A percentile compares a stretch with the other conserved stretches of the same genome.
Conservation (phyloP, 2,113 vertebrate genomes). For the Narcine bancroftii region DNA sequence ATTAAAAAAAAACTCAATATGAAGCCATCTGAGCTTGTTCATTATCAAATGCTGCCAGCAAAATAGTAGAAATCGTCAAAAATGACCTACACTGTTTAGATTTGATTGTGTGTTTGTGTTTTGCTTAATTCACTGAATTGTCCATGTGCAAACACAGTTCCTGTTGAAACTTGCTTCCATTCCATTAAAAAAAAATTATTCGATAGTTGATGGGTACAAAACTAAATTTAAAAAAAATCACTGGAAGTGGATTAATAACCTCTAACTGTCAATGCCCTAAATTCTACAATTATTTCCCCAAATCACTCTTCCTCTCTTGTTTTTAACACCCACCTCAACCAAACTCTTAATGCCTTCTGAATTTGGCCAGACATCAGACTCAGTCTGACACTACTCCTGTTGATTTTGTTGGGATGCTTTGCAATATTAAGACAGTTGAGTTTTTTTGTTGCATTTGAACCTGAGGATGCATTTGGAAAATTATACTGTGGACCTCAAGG, state of each 20-base stretch:
- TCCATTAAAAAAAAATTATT: background rate
- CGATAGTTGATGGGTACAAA: background rate
- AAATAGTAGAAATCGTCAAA: slow-evolving; percentile 1
- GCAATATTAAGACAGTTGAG: no score
- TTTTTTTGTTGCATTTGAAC: background rate
- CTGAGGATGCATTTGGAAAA: background rate
- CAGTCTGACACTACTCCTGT: background rate
- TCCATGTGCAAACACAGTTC: background rate
- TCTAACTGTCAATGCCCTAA: background rate
- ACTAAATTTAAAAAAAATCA: background rate
- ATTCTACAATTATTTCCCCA: no score
- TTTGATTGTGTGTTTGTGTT: background rate
- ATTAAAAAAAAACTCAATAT: no score
- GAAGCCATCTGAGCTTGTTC: background rate
- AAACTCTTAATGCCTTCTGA: background rate
- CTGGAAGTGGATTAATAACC: background rate
- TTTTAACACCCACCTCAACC: background rate
- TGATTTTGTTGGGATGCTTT: no score
- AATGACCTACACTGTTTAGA: background rate
- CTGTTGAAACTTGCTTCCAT: background rate
- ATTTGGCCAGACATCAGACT: background rate
- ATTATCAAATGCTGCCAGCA: background rate
- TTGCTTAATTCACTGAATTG: background rate
- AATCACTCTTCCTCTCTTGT: no score
- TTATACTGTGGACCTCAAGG: background rate